phyloP scores from a whole-genome alignment of 1,140 invertebrate species.

The Armadillidium nasatum region DNA sequence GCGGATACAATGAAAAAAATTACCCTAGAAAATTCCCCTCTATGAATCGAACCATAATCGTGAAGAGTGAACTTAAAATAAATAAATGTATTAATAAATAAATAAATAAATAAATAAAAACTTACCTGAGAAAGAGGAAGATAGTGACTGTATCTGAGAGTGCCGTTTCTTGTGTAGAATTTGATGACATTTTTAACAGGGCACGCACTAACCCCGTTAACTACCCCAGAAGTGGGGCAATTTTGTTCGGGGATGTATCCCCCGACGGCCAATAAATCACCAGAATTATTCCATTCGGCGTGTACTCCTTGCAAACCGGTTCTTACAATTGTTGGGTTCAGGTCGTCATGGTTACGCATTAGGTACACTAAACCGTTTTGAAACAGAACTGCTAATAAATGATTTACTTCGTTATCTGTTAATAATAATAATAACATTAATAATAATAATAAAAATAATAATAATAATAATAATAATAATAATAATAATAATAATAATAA shows the following conservation, averaged over 20 bases:
- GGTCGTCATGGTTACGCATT: constrained; percentile 85
- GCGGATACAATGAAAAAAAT: too few relatives aligned
- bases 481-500: too few relatives aligned
- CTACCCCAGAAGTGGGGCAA: constrained; percentile 16
- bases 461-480: too few relatives aligned
- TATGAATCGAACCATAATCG: too few relatives aligned
- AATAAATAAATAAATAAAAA: too few relatives aligned
- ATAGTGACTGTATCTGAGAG: constrained; percentile 65
- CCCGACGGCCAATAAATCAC: constrained; percentile 85
- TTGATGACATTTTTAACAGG: constrained; percentile 59
- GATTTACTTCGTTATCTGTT: constrained; percentile 49
- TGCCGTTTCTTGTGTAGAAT: constrained; percentile 72
- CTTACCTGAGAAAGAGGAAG: constrained; percentile 69
- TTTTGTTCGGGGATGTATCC: constrained; percentile 57
- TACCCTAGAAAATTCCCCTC: too few relatives aligned
- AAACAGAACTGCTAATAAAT: constrained; percentile 80
- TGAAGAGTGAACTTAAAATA: too few relatives aligned
- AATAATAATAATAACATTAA: too few relatives aligned
- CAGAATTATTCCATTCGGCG: constrained; percentile 90
- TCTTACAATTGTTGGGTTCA: constrained; percentile 75
- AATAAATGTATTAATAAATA: too few relatives aligned
- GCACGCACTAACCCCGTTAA: constrained; percentile 46
- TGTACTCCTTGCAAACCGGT: constrained; percentile 59
- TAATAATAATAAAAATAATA: too few relatives aligned
- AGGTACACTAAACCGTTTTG: constrained; percentile 82